A percentile compares a stretch with the other conserved stretches of the same genome.
Evolutionary conservation across 2,113 vertebrate species (phyloP).

Genomic region (Corythoichthys intestinalis): DNA sequence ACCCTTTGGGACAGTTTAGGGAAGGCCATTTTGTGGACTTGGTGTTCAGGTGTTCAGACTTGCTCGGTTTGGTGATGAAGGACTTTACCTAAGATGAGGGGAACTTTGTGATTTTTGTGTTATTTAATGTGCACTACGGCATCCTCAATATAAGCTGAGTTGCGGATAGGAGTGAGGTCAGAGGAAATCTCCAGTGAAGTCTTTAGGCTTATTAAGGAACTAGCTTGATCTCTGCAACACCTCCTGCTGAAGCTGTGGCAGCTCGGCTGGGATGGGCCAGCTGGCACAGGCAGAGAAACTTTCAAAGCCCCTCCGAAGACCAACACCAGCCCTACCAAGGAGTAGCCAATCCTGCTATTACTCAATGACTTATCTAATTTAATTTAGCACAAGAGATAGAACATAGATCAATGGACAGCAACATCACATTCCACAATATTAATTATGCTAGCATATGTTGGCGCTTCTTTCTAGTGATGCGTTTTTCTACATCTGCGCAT

Average conservation of each 20-base stretch:
- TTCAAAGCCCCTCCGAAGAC: background rate
- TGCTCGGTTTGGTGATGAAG: too few relatives aligned
- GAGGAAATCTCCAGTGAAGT: slow-evolving; percentile 61
- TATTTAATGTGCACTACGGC: background rate
- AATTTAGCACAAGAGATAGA: too few relatives aligned
- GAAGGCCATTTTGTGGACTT: too few relatives aligned
- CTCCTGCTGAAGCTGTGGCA: slow-evolving; percentile 35
- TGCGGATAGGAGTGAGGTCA: slow-evolving; percentile 52
- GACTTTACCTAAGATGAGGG: background rate
- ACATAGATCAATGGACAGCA: too few relatives aligned
- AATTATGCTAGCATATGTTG: too few relatives aligned
- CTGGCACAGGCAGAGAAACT: slow-evolving; percentile 39
- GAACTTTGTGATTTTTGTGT: background rate
- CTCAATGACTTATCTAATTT: background rate
- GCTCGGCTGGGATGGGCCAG: slow-evolving; percentile 28
- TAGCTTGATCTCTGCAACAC: slow-evolving; percentile 64
- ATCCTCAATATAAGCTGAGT: slow-evolving; percentile 46
- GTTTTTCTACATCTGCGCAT: too few relatives aligned
- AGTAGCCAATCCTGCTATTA: background rate
- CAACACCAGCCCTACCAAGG: background rate
- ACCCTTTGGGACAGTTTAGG: too few relatives aligned
- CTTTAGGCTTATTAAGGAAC: slow-evolving; percentile 61
- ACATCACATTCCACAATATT: too few relatives aligned
- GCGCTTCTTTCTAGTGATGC: too few relatives aligned
- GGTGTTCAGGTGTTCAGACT: too few relatives aligned